phyloP scores from a whole-genome alignment of 2,797 vertebrate genomes.

The Anableps anableps region DNA sequence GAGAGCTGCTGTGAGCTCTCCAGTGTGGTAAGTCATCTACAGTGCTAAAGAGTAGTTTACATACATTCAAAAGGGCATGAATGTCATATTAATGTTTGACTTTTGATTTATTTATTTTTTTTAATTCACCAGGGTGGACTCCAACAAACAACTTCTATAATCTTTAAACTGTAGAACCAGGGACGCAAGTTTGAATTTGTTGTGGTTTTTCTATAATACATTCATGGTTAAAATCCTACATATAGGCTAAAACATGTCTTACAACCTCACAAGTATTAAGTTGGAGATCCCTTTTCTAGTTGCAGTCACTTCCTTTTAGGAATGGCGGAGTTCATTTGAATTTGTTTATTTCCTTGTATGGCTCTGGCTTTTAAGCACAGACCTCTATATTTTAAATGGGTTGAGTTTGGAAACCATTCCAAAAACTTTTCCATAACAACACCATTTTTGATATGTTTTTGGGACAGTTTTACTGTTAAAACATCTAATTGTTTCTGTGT shows the following conservation, averaged over 20 bases:
- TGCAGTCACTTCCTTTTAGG: not conserved
- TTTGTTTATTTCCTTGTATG: not conserved
- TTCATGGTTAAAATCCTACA: not conserved
- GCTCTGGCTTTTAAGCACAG: not conserved
- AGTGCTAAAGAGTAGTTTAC: not conserved
- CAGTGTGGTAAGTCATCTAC: conserved; percentile 74
- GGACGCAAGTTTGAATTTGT: not conserved
- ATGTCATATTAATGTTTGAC: not conserved
- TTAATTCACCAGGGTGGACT: not conserved
- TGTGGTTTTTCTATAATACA: not conserved
- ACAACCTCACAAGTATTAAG: not conserved
- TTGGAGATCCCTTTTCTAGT: not conserved
- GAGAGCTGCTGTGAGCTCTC: conserved; percentile 87
- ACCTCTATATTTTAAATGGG: not conserved
- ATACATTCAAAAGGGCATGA: not conserved
- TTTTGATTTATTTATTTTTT: not conserved
- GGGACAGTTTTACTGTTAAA: not conserved
- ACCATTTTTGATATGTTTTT: not conserved
- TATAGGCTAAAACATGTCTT: too few relatives aligned
- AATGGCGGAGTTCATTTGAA: not conserved
- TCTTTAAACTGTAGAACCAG: not conserved
- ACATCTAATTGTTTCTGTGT: not conserved
- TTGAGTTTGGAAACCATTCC: not conserved
- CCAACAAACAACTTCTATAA: not conserved
- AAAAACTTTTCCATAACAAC: not conserved